phyloP scores from a whole-genome alignment of 2,113 vertebrate genomes.

The Hyaena hyaena region DNA sequence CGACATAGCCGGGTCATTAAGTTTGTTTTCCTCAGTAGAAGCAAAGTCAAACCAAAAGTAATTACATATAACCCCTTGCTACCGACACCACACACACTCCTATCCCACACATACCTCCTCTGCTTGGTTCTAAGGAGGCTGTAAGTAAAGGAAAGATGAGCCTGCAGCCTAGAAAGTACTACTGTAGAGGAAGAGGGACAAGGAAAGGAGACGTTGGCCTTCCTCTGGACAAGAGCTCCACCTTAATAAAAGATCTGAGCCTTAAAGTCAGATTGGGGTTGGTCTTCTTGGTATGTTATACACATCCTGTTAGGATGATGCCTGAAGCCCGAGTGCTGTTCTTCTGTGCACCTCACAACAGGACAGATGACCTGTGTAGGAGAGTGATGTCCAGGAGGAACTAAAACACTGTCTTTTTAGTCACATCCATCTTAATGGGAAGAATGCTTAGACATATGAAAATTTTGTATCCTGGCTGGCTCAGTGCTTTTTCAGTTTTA shows the following conservation, averaged over 20 bases:
- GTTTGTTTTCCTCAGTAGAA: neutral
- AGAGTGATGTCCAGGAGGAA: neutral
- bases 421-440: neutral
- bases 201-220: neutral
- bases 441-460: neutral
- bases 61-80: neutral
- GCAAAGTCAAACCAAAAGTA: neutral
- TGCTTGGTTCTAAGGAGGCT: neutral
- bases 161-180: neutral
- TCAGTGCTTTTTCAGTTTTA: neutral
- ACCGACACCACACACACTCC: accelerated
- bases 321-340: accelerated
- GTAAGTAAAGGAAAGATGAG: neutral
- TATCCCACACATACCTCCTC: neutral
- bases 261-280: neutral
- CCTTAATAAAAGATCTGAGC: neutral
- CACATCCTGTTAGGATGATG: neutral
- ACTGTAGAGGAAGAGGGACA: neutral
- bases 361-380: neutral
- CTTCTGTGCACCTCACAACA: neutral
- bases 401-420: neutral
- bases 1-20: neutral
- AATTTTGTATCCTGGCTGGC: neutral
- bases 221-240: neutral
- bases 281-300: neutral